Evolutionary conservation across 2,888 invertebrate species (phyloP).

Genomic region (Spodoptera picta): DNA sequence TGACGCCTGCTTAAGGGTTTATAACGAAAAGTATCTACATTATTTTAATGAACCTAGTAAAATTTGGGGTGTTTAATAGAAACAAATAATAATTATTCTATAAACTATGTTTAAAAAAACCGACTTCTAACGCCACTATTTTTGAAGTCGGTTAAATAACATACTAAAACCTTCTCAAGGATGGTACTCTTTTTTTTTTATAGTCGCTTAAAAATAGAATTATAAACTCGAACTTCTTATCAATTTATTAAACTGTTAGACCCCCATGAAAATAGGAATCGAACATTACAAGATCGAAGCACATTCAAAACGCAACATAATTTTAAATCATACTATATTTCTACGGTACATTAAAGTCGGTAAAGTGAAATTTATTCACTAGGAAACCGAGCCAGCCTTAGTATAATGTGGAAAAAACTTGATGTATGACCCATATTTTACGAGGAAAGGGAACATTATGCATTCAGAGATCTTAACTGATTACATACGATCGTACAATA

Average conservation of each 20-base stretch:
- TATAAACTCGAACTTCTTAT: too few relatives aligned
- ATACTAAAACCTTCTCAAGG: too few relatives aligned
- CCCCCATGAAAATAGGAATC: neutral
- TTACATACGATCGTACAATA: neutral
- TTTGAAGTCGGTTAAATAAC: too few relatives aligned
- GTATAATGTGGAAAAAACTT: constrained; percentile 28
- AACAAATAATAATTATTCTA: too few relatives aligned
- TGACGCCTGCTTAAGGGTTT: too few relatives aligned
- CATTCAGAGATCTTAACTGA: neutral
- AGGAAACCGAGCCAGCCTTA: constrained; percentile 15
- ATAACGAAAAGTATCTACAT: too few relatives aligned
- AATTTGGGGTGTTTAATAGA: too few relatives aligned
- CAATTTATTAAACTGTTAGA: neutral
- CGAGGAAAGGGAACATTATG: constrained; percentile 8
- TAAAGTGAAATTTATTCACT: constrained; percentile 32
- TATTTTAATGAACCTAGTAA: too few relatives aligned
- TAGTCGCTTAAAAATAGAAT: too few relatives aligned
- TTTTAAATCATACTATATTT: constrained; percentile 35
- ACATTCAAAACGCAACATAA: constrained; percentile 18
- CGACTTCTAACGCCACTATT: too few relatives aligned
- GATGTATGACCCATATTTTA: constrained; percentile 34
- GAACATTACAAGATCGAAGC: neutral
- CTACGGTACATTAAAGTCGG: constrained; percentile 21
- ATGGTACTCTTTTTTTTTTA: too few relatives aligned
- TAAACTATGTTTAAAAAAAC: too few relatives aligned